Percentiles rank a stretch among this genome's conserved stretches.
Conservation (phyloP, 92 coral and sea anemone genomes). For the Muricea muricata region DNA sequence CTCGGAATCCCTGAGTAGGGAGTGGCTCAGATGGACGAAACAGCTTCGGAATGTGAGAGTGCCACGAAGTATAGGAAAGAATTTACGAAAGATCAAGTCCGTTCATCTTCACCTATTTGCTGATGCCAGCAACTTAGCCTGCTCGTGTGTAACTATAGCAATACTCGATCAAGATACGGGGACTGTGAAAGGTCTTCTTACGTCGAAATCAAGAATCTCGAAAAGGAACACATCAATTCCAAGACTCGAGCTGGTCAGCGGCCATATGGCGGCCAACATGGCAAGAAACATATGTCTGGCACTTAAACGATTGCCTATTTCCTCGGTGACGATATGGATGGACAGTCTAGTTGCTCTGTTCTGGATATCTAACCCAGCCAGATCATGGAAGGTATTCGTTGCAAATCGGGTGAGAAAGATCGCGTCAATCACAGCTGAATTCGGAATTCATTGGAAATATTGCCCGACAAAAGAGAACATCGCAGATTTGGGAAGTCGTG, state of each 20-base stretch:
- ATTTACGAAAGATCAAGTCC: conserved; percentile 1
- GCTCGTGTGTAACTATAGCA: conserved; percentile 42
- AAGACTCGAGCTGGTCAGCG: conserved; percentile 37
- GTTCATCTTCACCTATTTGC: conserved; percentile 52
- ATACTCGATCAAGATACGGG: conserved; percentile 23
- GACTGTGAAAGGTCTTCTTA: conserved; percentile 44
- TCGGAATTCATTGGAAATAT: conserved; percentile 50
- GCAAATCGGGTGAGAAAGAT: conserved; percentile 57
- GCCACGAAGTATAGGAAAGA: conserved; percentile 35
- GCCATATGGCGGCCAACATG: conserved; percentile 66
- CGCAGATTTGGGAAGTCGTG: conserved; percentile 61
- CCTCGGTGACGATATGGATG: conserved; percentile 38
- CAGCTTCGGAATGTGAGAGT: no score
- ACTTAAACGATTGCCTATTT: conserved; percentile 39
- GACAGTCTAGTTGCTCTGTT: no score
- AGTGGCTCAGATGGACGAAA: conserved; percentile 50
- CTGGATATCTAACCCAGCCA: conserved; percentile 49
- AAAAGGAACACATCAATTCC: conserved; percentile 44
- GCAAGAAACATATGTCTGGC: conserved; percentile 52
- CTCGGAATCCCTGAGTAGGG: not conserved
- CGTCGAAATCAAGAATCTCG: conserved; percentile 57
- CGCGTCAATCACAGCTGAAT: conserved; percentile 33
- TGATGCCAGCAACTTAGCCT: conserved; percentile 36
- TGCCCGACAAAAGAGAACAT: conserved; percentile 51
- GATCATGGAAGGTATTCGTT: conserved; percentile 55